phyloP scores from a whole-genome alignment of 2,888 invertebrate genomes.

The Operophtera brumata region DNA sequence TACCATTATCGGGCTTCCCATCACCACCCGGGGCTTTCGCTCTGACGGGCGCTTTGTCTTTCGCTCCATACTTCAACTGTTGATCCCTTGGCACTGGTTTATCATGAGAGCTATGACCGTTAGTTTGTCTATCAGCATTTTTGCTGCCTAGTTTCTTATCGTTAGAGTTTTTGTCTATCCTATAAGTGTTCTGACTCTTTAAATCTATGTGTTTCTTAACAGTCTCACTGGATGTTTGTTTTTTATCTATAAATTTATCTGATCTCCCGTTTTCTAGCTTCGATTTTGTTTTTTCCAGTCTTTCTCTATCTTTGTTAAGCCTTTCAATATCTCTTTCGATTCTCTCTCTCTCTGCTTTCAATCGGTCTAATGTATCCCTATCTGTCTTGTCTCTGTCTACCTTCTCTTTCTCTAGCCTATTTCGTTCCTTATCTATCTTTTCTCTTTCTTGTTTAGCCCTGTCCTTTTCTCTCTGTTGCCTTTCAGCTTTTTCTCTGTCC shows the following conservation, averaged over 20 bases:
- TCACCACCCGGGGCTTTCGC: conserved; percentile 38
- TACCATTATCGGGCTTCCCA: conserved; percentile 37
- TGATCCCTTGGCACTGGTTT: conserved; percentile 60
- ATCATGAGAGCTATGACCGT: conserved; percentile 57
- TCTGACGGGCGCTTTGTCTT: conserved; percentile 48
- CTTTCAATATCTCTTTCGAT: conserved; percentile 70
- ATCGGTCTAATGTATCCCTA: conserved; percentile 61
- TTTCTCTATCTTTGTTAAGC: conserved; percentile 64
- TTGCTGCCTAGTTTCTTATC: conserved; percentile 56
- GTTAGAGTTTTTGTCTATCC: conserved; percentile 73
- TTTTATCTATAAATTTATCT: conserved; percentile 55
- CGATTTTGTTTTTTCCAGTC: conserved; percentile 64
- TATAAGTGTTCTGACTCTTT: conserved; percentile 72
- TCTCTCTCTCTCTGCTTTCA: conserved; percentile 68
- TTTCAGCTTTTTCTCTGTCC: conserved; percentile 49
- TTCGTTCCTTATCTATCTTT: conserved; percentile 40
- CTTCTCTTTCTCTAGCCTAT: conserved; percentile 41
- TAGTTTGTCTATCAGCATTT: conserved; percentile 51
- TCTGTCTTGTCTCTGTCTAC: conserved; percentile 58
- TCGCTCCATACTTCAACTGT: conserved; percentile 43
- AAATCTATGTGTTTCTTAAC: conserved; percentile 69
- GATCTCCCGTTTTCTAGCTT: conserved; percentile 54
- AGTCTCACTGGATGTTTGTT: conserved; percentile 51
- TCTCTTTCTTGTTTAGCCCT: conserved; percentile 37
- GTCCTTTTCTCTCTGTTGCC: conserved; percentile 42